Base-by-base conservation (phyloP, 2,888 invertebrate species). In the Ptilodon capucinus region DNA sequence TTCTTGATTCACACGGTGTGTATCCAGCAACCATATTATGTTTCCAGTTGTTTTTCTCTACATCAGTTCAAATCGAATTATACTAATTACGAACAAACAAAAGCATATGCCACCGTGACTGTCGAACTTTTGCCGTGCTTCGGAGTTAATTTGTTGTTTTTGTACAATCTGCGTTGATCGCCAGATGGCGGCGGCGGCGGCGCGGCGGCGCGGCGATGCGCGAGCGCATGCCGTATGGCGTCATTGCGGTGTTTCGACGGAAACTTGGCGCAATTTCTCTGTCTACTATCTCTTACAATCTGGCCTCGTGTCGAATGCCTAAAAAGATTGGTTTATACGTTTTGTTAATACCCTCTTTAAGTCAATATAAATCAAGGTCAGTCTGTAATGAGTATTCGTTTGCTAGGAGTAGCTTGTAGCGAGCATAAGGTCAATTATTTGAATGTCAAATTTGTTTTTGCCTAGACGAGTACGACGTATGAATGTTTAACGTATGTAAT, bases 91-190 rank as follows among this genome's bases (percentile, higher is more conserved):
- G 65, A 51, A 56, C 71, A 76, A 81, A 77, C 74, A 74, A 75
- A 77, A 74, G 75, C 86, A 86, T 86, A 85, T 85, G 86, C 79
- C 79, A 84, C 86, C 83, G 75, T 86, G 84, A 81, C 81, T 80
- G 67, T 51, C 39, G 44, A 60, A 58, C 40, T 70, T 57, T 61
- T 66, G 54, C 47, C 23, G 43, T 47, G 44, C 38, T 50, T 44
- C 36, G 50, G 55, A 72, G 71, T 72, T 77, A 81, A 82, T 80
- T 81, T 79, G 56, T 64, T 72, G 70, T 72, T 72, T 72, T 71
- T 65, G 73, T 79, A 68, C 67, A 79, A 76, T 77, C 76, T 71
- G 64, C 53, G 60, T 56, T 58, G 60, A 57, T 63, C 59, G 70
- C 82, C 87, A 87, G 76, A 86, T 87, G 88, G 78, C 65, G 61